A percentile compares a stretch with the other conserved stretches of the same genome.
phyloP scores from a whole-genome alignment of 2,888 invertebrate genomes.

The Acanthosoma haemorrhoidale region DNA sequence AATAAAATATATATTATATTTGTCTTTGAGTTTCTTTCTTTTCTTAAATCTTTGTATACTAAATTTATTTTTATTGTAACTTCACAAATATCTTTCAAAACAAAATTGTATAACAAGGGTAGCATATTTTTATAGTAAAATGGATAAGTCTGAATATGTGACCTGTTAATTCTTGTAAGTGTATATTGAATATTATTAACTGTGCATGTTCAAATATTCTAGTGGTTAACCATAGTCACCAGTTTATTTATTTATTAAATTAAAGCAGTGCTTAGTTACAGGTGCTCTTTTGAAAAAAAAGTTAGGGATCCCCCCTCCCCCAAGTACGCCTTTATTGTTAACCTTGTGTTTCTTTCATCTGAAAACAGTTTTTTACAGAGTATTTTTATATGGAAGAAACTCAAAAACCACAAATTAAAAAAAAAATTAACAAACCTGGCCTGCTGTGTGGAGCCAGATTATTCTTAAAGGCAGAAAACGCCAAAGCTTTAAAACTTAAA shows the following conservation, averaged over 20 bases:
- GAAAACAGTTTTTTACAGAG: conserved; percentile 9
- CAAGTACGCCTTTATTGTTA: not conserved
- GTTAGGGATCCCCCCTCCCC: no score
- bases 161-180: conserved; percentile 23
- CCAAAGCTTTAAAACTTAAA: not conserved
- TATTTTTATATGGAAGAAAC: conserved; percentile 26
- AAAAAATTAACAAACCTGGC: not conserved
- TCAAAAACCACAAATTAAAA: conserved; percentile 10
- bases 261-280: not conserved
- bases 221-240: not conserved
- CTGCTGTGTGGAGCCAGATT: conserved; percentile 13
- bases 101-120: conserved; percentile 5
- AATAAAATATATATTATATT: conserved; percentile 15
- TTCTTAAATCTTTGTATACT: not conserved
- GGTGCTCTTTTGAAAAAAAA: not conserved
- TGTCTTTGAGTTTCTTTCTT: conserved; percentile 17
- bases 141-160: conserved; percentile 28
- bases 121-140: conserved; percentile 28
- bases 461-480: not conserved
- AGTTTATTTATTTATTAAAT: not conserved
- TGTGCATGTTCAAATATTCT: conserved; percentile 13
- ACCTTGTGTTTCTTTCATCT: conserved; percentile 21
- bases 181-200: not conserved
- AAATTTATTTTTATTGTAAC: not conserved
- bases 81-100: not conserved